Conservation (phyloP, 2,888 invertebrate genomes). For the Drosophila subsilvestris region DNA sequence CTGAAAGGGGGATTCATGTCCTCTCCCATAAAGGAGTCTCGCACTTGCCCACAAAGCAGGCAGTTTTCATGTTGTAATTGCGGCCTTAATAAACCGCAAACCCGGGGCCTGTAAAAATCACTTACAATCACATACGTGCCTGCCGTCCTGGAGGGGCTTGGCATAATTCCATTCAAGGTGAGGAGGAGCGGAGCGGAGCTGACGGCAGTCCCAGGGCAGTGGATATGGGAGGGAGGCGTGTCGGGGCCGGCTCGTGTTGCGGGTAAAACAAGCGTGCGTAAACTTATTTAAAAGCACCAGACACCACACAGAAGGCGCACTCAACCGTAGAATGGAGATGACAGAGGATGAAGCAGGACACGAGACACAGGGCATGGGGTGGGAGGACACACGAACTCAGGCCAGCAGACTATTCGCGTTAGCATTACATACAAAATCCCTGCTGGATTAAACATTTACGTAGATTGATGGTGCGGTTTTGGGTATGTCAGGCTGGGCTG, state of each 20-base stretch:
- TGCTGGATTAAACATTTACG: conserved; percentile 76
- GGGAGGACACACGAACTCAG: conserved; percentile 1
- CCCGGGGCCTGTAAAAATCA: conserved; percentile 64
- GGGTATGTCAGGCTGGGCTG: conserved; percentile 2
- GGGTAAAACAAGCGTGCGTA: conserved; percentile 71
- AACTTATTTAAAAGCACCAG: conserved; percentile 66
- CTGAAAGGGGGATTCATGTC: conserved; percentile 27
- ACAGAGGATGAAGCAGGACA: conserved; percentile 13
- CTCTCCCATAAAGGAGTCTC: conserved; percentile 1
- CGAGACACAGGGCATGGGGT: conserved; percentile 17
- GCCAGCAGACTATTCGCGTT: conserved; percentile 28
- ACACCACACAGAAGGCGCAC: conserved; percentile 34
- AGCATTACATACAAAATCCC: conserved; percentile 62
- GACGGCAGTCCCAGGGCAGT: background rate
- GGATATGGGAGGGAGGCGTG: conserved; percentile 20
- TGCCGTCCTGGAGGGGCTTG: conserved; percentile 7
- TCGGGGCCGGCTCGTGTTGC: conserved; percentile 51
- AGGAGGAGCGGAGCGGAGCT: background rate
- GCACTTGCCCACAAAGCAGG: conserved; percentile 3
- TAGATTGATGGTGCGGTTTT: conserved; percentile 71
- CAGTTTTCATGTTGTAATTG: conserved; percentile 46
- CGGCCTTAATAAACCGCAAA: conserved; percentile 59
- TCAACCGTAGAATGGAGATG: conserved; percentile 34
- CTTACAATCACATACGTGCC: conserved; percentile 52
- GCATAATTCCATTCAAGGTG: conserved; percentile 23